These are phyloP conservation scores for Parthenolecanium corni DNA, from an alignment of 2,888 invertebrate genomes.

Conservation along the genomic window DNA sequence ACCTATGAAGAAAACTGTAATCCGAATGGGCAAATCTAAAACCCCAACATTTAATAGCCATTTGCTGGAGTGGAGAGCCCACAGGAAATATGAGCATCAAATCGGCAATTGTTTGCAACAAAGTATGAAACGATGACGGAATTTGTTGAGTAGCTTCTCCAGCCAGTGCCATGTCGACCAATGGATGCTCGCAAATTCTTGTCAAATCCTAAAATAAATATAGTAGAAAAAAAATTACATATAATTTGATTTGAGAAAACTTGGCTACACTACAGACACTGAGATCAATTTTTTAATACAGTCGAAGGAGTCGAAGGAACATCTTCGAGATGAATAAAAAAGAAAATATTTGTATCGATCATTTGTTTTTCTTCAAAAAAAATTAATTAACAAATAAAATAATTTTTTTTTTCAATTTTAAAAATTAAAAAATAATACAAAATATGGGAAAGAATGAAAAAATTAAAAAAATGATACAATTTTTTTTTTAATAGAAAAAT, in stretches of 20 bases:
- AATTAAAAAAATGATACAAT: no score
- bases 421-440: no score
- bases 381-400: no score
- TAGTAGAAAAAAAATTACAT: neutral
- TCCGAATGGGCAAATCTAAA: slow-evolving; percentile 78
- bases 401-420: no score
- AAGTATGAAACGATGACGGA: slow-evolving; percentile 65
- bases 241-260: neutral
- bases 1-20: slow-evolving; percentile 72
- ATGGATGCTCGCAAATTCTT: slow-evolving; percentile 55
- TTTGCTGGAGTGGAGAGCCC: slow-evolving; percentile 76
- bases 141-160: slow-evolving; percentile 42
- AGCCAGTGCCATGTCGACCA: slow-evolving; percentile 65
- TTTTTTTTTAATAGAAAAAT: no score
- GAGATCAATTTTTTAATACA: neutral
- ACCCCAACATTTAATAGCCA: slow-evolving; percentile 89
- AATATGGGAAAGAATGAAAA: no score
- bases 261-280: neutral
- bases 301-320: neutral
- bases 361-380: no score
- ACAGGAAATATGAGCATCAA: slow-evolving; percentile 78
- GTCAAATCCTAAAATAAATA: slow-evolving; percentile 14
- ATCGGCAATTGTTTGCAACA: slow-evolving; percentile 83
- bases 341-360: no score
- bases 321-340: no score